These are phyloP conservation scores for Cyrtorhinus lividipennis DNA, from an alignment of 1,140 invertebrate genomes.

Conservation along the genomic window DNA sequence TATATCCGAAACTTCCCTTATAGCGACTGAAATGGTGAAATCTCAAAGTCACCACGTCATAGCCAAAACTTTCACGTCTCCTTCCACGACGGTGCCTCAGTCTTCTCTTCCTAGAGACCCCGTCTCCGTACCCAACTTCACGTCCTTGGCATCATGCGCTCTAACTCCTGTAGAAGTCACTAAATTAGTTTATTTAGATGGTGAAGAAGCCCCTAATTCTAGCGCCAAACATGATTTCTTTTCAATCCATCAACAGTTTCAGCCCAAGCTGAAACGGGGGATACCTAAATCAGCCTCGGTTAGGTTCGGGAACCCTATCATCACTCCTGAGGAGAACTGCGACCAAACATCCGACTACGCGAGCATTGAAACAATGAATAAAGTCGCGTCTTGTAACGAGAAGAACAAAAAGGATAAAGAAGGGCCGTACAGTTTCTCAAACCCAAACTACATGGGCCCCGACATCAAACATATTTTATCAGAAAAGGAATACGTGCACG, in stretches of 20 bases:
- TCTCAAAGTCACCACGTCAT: conserved; percentile 46
- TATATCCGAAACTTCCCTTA: conserved; percentile 22
- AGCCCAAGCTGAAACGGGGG: conserved; percentile 27
- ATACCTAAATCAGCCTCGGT: conserved; percentile 45
- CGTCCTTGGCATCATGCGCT: conserved; percentile 29
- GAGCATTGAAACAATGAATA: conserved; percentile 51
- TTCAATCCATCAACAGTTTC: conserved; percentile 26
- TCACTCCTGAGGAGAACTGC: conserved; percentile 45
- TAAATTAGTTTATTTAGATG: conserved; percentile 52
- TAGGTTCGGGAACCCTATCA: conserved; percentile 34
- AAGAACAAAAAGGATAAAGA: conserved; percentile 26
- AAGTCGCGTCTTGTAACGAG: conserved; percentile 31
- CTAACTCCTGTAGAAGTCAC: conserved; percentile 52
- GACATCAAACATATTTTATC: conserved; percentile 36
- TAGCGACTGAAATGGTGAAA: conserved; percentile 36
- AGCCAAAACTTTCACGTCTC: conserved; percentile 26
- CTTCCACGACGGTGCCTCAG: conserved; percentile 13
- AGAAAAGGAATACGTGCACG: conserved; percentile 24
- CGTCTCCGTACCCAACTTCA: conserved; percentile 59
- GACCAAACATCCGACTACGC: conserved; percentile 62
- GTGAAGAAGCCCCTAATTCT: conserved; percentile 32
- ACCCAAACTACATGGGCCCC: conserved; percentile 55
- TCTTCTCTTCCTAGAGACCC: conserved; percentile 45
- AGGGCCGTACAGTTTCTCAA: conserved; percentile 34
- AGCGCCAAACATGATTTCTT: conserved; percentile 24